A percentile compares a stretch with the other conserved stretches of the same genome.
Conservation (phyloP, 1,140 invertebrate genomes). For the Andrena cerasifolii region DNA sequence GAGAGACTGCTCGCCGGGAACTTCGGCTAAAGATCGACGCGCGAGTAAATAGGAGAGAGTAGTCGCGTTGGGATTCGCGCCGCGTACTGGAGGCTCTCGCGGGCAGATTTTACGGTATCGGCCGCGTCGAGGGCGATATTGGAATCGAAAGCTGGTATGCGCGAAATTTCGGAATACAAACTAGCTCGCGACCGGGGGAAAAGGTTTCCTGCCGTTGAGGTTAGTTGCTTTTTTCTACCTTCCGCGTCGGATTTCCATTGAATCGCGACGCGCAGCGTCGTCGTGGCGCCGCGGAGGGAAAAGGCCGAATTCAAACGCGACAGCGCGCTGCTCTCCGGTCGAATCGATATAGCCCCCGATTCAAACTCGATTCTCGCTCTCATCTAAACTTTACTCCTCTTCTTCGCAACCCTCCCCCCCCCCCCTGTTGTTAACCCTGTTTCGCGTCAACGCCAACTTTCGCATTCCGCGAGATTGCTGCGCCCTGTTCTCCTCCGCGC, state of each 20-base stretch:
- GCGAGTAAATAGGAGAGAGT: too few species aligned
- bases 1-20: too few species aligned
- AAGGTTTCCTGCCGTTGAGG: too few species aligned
- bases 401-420: too few species aligned
- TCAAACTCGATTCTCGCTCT: conserved; percentile 43
- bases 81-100: not conserved
- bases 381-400: conserved; percentile 19
- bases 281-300: conserved; percentile 8
- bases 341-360: conserved; percentile 57
- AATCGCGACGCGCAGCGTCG: conserved; percentile 27
- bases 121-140: conserved; percentile 2
- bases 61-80: too few species aligned
- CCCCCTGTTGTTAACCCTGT: conserved; percentile 27
- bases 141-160: not conserved
- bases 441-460: conserved; percentile 24
- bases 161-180: conserved; percentile 23
- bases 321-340: conserved; percentile 15
- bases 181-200: not conserved
- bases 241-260: conserved; percentile 35
- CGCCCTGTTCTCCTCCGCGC: not conserved
- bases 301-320: conserved; percentile 49
- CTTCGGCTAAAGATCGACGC: too few species aligned
- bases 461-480: conserved; percentile 39
- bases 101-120: not conserved
- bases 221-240: not conserved